A percentile compares a stretch with the other conserved stretches of the same genome.
phyloP scores from a whole-genome alignment of 2,113 vertebrate species.

The Okapia johnstoni region DNA sequence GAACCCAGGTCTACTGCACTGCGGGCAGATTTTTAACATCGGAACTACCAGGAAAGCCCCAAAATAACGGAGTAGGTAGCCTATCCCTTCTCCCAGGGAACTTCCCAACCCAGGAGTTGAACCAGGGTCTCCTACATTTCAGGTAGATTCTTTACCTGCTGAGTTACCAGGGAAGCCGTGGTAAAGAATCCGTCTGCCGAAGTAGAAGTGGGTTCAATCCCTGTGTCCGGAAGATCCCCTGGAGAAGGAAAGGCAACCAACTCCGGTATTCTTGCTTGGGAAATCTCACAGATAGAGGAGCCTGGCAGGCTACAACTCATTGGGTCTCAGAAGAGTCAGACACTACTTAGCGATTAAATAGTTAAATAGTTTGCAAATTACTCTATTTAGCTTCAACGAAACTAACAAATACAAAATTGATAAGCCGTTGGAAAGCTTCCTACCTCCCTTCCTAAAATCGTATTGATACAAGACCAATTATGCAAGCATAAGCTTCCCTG shows the following conservation, averaged over 20 bases:
- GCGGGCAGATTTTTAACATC: not conserved
- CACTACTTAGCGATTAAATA: not conserved
- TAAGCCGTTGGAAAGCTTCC: not conserved
- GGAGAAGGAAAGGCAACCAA: not conserved
- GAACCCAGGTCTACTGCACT: not conserved
- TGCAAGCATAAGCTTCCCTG: not conserved
- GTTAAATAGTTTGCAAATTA: not conserved
- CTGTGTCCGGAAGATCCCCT: not conserved
- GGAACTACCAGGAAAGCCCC: not conserved
- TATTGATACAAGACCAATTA: not conserved
- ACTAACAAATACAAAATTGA: not conserved
- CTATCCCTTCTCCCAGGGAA: not conserved
- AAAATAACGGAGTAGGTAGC: not conserved
- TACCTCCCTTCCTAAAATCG: not conserved
- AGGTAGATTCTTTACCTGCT: not conserved
- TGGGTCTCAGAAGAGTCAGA: not conserved
- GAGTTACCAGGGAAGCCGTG: not conserved
- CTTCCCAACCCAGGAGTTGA: not conserved
- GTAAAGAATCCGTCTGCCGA: not conserved
- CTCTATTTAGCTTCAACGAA: not conserved
- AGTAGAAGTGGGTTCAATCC: not conserved
- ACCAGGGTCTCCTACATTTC: not conserved
- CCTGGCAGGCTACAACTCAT: not conserved
- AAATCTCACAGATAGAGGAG: not conserved
- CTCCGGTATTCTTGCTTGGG: not conserved